phyloP scores from a whole-genome alignment of 2,797 vertebrate species.

The Chloroceryle amazona region DNA sequence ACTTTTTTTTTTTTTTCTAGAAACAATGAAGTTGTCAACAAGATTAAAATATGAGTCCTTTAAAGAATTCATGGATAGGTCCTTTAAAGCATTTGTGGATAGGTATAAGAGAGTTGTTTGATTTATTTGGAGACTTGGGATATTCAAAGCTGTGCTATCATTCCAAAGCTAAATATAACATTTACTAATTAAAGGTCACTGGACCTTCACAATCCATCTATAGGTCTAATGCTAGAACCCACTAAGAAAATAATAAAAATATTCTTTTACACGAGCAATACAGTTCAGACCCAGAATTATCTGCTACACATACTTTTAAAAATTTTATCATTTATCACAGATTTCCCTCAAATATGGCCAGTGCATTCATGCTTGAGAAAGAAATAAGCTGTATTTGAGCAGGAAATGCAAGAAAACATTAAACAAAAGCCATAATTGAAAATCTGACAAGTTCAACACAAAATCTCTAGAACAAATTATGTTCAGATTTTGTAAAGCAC shows the following conservation, averaged over 20 bases:
- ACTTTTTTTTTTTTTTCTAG: background rate
- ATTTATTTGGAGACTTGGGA: fast-evolving
- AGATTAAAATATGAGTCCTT: background rate
- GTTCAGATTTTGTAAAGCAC: background rate
- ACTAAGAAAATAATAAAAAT: background rate
- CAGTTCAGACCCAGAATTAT: background rate
- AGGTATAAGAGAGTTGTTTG: background rate
- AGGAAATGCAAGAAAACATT: background rate
- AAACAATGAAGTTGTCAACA: background rate
- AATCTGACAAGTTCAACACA: background rate
- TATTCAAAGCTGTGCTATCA: background rate
- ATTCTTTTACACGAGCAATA: background rate
- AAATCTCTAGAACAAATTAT: background rate
- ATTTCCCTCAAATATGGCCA: background rate
- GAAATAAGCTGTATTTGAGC: background rate
- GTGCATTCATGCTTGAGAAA: background rate
- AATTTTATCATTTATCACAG: background rate
- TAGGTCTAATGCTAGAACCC: background rate
- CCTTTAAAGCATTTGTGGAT: background rate
- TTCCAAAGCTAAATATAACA: background rate
- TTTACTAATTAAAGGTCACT: background rate
- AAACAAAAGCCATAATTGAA: background rate
- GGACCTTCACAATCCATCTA: background rate
- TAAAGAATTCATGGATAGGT: background rate
- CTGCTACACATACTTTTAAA: background rate